Conservation (phyloP, 2,797 vertebrate species). For the Alauda arvensis region DNA sequence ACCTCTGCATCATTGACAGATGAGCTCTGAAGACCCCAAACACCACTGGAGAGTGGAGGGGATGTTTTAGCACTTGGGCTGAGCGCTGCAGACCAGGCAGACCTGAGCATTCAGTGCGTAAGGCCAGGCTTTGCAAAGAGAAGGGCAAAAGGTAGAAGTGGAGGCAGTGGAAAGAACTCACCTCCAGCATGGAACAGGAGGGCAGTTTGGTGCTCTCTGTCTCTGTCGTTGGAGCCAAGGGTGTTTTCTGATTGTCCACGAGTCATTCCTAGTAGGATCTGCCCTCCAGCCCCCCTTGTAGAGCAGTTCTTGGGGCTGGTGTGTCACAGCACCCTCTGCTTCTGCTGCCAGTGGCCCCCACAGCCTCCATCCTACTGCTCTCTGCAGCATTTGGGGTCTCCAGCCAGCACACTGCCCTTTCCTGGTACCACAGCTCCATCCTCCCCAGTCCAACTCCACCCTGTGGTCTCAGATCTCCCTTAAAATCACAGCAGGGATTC, state of each 20-base stretch:
- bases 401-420: neutral
- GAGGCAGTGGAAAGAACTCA: neutral
- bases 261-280: neutral
- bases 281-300: neutral
- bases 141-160: neutral
- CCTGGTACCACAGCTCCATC: neutral
- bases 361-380: neutral
- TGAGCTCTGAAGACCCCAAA: neutral
- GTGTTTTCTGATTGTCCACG: neutral
- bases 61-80: neutral
- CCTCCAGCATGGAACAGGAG: neutral
- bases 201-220: neutral
- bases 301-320: neutral
- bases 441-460: neutral
- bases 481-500: neutral
- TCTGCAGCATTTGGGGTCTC: accelerated
- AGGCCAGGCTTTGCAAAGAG: neutral
- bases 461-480: neutral
- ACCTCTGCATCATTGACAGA: neutral
- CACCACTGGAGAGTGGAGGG: neutral
- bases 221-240: neutral
- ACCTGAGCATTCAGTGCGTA: neutral
- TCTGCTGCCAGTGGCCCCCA: neutral
- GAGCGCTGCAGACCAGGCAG: neutral
- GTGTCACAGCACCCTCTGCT: neutral